Evolutionary conservation across 2,888 invertebrate species (phyloP).

Genomic region (Tetragnatha montana): DNA sequence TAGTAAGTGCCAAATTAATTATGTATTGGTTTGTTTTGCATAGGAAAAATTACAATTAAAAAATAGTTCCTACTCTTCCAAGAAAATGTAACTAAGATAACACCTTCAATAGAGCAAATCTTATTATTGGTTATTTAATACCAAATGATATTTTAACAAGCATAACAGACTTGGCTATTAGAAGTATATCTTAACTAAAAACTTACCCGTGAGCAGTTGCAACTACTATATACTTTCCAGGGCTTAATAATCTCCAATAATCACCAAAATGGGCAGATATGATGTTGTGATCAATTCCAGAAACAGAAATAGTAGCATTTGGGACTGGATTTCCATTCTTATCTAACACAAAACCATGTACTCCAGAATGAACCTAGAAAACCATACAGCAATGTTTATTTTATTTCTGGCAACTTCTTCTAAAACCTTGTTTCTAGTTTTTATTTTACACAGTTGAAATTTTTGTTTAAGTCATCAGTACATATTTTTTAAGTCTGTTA

Average conservation of each 20-base stretch:
- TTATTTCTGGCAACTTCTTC: too few species aligned
- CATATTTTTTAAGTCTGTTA: too few species aligned
- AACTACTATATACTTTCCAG: conserved; percentile 89
- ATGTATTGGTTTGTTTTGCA: background rate
- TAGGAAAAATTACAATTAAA: background rate
- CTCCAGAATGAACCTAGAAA: conserved; percentile 87
- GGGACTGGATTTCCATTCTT: conserved; percentile 85
- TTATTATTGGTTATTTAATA: background rate
- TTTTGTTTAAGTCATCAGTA: too few species aligned
- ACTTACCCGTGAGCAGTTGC: conserved; percentile 82
- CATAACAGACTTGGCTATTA: too few species aligned
- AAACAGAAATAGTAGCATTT: conserved; percentile 85
- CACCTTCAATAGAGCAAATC: background rate
- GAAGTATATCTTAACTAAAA: background rate
- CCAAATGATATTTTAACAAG: too few species aligned
- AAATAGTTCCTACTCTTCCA: too few species aligned
- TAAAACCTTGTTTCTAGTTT: too few species aligned
- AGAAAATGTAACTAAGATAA: background rate
- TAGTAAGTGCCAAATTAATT: background rate
- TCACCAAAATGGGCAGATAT: conserved; percentile 86
- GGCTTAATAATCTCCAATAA: conserved; percentile 92
- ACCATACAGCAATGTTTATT: too few species aligned
- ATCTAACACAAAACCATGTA: conserved; percentile 89
- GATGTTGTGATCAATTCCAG: conserved; percentile 85
- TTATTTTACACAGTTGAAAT: too few species aligned